These are phyloP conservation scores for Hippasteria phrygiana DNA, from an alignment of 53 echinoderm and acorn worm genomes.

Conservation along the genomic window DNA sequence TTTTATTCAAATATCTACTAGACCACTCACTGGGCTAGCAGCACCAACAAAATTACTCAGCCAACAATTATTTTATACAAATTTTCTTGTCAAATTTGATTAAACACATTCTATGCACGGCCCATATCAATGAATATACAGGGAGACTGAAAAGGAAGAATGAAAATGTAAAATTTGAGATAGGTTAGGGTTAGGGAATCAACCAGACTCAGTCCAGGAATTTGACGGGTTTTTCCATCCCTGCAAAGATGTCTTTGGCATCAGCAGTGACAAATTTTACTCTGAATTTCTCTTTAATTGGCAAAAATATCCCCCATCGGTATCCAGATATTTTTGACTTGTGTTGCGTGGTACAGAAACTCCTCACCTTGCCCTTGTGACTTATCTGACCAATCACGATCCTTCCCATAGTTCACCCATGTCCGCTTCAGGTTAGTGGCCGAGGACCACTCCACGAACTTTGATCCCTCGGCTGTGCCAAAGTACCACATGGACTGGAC, in stretches of 20 bases:
- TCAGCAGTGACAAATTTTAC: background rate
- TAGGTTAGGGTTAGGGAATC: background rate
- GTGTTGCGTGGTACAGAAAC: constrained; percentile 89
- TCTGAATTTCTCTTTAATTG: constrained; percentile 71
- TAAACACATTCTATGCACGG: too few relatives aligned
- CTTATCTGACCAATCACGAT: constrained; percentile 84
- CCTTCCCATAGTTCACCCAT: constrained; percentile 94
- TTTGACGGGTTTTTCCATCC: background rate
- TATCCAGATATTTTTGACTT: constrained; percentile 99
- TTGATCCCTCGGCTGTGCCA: constrained; percentile 89
- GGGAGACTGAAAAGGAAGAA: too few relatives aligned
- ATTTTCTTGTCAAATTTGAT: too few relatives aligned
- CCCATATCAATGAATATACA: too few relatives aligned
- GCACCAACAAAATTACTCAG: too few relatives aligned
- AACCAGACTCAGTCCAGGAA: background rate
- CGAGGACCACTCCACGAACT: constrained; percentile 95
- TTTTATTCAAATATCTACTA: too few relatives aligned
- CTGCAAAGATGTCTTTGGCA: background rate
- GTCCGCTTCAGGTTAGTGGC: constrained; percentile 95
- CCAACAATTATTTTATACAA: too few relatives aligned
- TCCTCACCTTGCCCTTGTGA: constrained; percentile 96
- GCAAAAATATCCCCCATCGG: constrained; percentile 99
- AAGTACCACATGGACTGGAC: constrained; percentile 99
- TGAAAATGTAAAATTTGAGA: background rate
- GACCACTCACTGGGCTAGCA: too few relatives aligned